Evolutionary conservation across 1,140 invertebrate genomes (phyloP), one percentile per base, ranked within the genome.

Genomic region (Drosophila subobscura): DNA sequence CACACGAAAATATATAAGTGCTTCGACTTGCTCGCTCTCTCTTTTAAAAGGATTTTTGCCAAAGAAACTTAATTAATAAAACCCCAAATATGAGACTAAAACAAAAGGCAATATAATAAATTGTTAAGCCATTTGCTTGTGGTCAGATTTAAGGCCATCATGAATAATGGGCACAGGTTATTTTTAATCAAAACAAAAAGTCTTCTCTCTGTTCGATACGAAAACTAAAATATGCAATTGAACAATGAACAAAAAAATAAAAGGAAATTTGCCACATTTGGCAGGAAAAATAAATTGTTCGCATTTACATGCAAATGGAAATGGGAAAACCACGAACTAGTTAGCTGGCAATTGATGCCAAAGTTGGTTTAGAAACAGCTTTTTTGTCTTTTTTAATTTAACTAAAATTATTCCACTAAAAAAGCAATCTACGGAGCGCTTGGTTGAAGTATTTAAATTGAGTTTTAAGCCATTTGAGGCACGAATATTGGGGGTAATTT

Each of bases 11-110:
- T 42, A 83, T 55, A 73, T 52, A 68, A 66, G 45, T 25, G 16
- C 29, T 29, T 12, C 75, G 42, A 59, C n/a, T 46, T 53, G 8
- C 5, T 14, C 40, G 14, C 22, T 12, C 7, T 20, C 45, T 20
- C 10, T 16, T 20, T 41, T 55, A 25, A 66, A 37, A 47, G 33
- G 65, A 67, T 68, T 56, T 68, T 56, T 40, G 14, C 50, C n/a
- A 37, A 47, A 33, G 25, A 67, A 47, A 63, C 40, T 67, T 16
- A 68, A 56, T 68, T 56, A 68, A 68, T 56, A 56, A 68, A 45
- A 7, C 16, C 25, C 47, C 41, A 68, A 33, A 46, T 55, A 29
- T 1, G 25, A 52, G 25, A 8, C 7, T 3, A 8, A 14, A 0
- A 14, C 10, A 22, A 10, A 16, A 37, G 16, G 14, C 14, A 23